A percentile compares a stretch with the other conserved stretches of the same genome.
Evolutionary conservation across 1,140 invertebrate genomes (phyloP).

Genomic region (Trialeurodes vaporariorum): DNA sequence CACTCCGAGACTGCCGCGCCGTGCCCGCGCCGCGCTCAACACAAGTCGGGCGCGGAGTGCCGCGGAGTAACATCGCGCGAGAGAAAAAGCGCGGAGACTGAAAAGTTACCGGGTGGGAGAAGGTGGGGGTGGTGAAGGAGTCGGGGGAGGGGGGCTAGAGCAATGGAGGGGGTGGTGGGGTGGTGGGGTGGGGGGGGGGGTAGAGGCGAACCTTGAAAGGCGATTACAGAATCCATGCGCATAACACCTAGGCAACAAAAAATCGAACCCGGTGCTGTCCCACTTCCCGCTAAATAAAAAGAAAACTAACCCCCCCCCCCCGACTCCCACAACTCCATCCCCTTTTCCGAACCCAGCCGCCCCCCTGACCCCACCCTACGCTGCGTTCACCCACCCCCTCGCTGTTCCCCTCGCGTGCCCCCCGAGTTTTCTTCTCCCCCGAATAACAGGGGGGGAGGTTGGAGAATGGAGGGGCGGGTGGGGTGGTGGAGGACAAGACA

Average conservation of each 20-base stretch:
- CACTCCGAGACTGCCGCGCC: too few relatives aligned
- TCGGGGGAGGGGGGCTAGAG: too few relatives aligned
- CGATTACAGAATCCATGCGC: background rate
- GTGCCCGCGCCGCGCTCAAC: too few relatives aligned
- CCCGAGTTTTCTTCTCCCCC: background rate
- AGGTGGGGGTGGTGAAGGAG: too few relatives aligned
- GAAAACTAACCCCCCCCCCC: background rate
- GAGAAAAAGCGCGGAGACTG: too few relatives aligned
- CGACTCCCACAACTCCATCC: too few relatives aligned
- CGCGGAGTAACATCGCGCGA: too few relatives aligned
- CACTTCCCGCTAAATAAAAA: background rate
- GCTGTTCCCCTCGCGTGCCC: background rate
- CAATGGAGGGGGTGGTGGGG: background rate
- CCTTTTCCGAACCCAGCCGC: too few relatives aligned
- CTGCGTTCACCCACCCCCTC: background rate
- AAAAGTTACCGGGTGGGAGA: too few relatives aligned
- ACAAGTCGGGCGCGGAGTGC: too few relatives aligned
- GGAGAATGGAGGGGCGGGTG: background rate
- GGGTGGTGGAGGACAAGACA: background rate
- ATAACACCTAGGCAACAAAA: background rate
- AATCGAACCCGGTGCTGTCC: background rate
- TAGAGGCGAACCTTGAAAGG: background rate
- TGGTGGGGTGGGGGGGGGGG: background rate
- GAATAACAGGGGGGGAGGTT: background rate
- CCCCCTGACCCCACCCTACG: too few relatives aligned